Evolutionary conservation across 1,140 invertebrate species (phyloP).

Genomic region (Tetramorium alpestre): DNA sequence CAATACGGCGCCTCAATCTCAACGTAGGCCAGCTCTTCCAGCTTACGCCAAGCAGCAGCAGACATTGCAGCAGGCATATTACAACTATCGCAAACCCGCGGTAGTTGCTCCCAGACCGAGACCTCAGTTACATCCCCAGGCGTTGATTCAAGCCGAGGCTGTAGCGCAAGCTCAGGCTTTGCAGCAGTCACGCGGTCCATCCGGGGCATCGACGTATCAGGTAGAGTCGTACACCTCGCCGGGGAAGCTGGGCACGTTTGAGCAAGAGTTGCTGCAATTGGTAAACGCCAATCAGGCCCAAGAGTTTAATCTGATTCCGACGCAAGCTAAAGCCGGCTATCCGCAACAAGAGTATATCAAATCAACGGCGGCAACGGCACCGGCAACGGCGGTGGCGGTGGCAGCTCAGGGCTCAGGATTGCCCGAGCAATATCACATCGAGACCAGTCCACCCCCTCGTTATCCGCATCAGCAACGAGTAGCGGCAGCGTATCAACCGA

Average conservation of each 20-base stretch:
- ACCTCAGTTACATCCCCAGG: constrained; percentile 79
- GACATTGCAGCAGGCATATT: constrained; percentile 81
- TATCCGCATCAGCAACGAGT: constrained; percentile 71
- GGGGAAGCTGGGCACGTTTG: constrained; percentile 80
- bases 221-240: constrained; percentile 71
- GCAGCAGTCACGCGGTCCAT: constrained; percentile 71
- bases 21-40: constrained; percentile 74
- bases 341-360: constrained; percentile 72
- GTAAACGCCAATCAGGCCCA: constrained; percentile 83
- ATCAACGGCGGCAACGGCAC: constrained; percentile 66
- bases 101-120: constrained; percentile 79
- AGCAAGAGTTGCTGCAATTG: constrained; percentile 81
- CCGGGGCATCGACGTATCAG: constrained; percentile 68
- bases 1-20: constrained; percentile 64
- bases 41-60: constrained; percentile 82
- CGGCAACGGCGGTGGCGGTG: background rate
- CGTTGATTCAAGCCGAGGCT: constrained; percentile 78
- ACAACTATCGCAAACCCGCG: constrained; percentile 80
- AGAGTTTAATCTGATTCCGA: constrained; percentile 79
- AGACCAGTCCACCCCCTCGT: constrained; percentile 79
- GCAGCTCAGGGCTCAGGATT: background rate
- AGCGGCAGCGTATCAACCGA: constrained; percentile 62
- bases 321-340: constrained; percentile 70
- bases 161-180: constrained; percentile 77
- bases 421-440: constrained; percentile 83